phyloP scores from a whole-genome alignment of 2,888 invertebrate species.

The Stenotaenia linearis region DNA sequence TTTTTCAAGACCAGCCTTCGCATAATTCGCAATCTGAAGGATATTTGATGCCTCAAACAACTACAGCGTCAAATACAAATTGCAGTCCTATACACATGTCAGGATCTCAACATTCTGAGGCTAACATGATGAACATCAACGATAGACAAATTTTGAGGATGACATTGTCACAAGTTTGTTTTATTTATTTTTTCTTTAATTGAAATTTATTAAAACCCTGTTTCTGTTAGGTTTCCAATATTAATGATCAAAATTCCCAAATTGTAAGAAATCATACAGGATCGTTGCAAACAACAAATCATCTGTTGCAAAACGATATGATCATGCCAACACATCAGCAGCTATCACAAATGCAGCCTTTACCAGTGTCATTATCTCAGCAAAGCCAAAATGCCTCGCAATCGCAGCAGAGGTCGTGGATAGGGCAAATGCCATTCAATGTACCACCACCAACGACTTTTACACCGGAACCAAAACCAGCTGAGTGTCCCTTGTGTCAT shows the following conservation, averaged over 20 bases:
- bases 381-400: not conserved
- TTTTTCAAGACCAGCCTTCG: not conserved
- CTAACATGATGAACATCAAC: not conserved
- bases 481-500: slow-evolving; percentile 91
- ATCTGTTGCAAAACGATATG: not conserved
- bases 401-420: not conserved
- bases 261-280: not conserved
- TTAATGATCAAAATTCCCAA: not conserved
- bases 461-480: slow-evolving; percentile 54
- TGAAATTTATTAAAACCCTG: not conserved
- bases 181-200: not conserved
- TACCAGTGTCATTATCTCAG: not conserved
- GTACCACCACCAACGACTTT: not conserved
- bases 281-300: not conserved
- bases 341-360: slow-evolving; percentile 3
- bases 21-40: slow-evolving; percentile 5
- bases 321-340: not conserved
- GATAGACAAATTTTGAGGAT: not conserved
- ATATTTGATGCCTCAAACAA: not conserved
- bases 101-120: not conserved
- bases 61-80: not conserved
- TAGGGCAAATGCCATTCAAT: not conserved
- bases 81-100: not conserved
- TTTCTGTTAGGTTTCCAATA: not conserved
- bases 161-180: not conserved